These are phyloP conservation scores for Malurus melanocephalus DNA, from an alignment of 2,113 vertebrate genomes.

Conservation along the genomic window DNA sequence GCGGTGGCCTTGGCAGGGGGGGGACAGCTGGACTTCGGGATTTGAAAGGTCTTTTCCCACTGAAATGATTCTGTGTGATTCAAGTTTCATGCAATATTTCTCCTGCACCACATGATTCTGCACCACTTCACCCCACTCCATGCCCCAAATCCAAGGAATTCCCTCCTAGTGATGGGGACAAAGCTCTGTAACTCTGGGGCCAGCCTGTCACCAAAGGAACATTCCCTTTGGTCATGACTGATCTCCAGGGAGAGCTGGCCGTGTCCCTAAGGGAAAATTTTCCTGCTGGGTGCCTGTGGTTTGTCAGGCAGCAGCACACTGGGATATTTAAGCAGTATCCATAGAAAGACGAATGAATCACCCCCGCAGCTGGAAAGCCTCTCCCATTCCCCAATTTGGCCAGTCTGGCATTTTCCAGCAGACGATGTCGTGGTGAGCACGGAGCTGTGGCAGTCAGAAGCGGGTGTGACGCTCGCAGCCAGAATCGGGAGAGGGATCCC, in stretches of 20 bases:
- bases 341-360: neutral
- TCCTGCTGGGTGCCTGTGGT: neutral
- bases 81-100: neutral
- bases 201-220: neutral
- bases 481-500: fast-evolving
- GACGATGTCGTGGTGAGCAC: fast-evolving
- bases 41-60: neutral
- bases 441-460: neutral
- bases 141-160: neutral
- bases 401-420: neutral
- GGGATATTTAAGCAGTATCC: neutral
- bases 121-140: neutral
- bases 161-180: neutral
- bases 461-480: neutral
- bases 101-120: neutral
- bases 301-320: neutral
- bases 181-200: neutral
- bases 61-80: neutral
- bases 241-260: neutral
- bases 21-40: neutral
- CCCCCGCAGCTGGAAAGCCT: neutral
- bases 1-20: neutral
- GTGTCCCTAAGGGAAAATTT: neutral
- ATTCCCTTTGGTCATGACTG: neutral
- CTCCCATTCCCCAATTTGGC: neutral